Evolutionary conservation across 2,113 vertebrate species (phyloP), one percentile per base, ranked within the genome.

Genomic region (Lophius piscatorius): DNA sequence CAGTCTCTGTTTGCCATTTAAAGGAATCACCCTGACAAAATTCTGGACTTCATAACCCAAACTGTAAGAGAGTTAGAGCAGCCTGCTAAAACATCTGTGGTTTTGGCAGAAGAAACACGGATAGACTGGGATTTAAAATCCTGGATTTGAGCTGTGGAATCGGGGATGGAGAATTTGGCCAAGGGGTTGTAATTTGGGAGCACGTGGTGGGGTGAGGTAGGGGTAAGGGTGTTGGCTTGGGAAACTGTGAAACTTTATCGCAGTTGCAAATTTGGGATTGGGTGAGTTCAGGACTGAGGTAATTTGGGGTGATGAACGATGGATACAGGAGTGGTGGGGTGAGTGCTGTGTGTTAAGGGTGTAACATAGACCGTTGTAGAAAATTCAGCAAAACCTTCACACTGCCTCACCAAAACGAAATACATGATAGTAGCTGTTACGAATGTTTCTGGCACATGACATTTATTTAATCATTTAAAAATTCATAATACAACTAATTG

Each of bases 41-140:
- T 33, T 47, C 51, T 58, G 70, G n/a, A n/a, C n/a, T n/a, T 74
- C 41, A 59, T 46, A 58, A 48, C 45, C 62, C 56, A 74, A 69
- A 78, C 74, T 74, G 60, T 62, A 76, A 79, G 50, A 66, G 62
- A 76, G 33, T 38, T 38, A 64, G 55, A 55, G 59, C 10, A 12
- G 63, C 61, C 31, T 41, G 63, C 36, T 67, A 22, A 57, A 78
- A 83, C 71, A 82, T 83, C 65, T 85, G 83, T 73, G 71, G 65
- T 75, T 45, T 82, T 83, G 80, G 85, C 73, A 57, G 60, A 65
- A 83, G 73, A 72, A 56, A 78, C 78, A 60, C 33, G 74, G 59
- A 74, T 52, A 54, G 60, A 62, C 59, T 58, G 63, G 80, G 77
- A 80, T 85, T 79, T 76, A 61, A 26, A 24, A 26, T 66, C 45